These are phyloP conservation scores for Lasioglossum malachurum DNA, from an alignment of 2,888 invertebrate genomes.

Conservation along the genomic window DNA sequence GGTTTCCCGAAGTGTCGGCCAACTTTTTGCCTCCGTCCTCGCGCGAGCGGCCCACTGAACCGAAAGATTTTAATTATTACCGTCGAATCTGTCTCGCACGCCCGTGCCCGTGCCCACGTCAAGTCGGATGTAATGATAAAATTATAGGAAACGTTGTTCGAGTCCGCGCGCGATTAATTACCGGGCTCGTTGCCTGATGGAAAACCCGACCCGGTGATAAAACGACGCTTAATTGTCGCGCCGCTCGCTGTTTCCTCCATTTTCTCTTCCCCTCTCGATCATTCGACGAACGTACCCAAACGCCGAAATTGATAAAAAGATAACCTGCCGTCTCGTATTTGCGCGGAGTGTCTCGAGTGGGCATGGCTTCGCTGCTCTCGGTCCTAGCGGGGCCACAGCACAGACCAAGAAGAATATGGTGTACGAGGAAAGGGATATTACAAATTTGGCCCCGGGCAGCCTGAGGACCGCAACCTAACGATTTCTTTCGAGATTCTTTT, in stretches of 20 bases:
- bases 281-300: background rate
- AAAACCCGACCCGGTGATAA: conserved; percentile 23
- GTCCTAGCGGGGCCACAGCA: background rate
- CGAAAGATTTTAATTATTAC: conserved; percentile 78
- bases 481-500: background rate
- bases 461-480: background rate
- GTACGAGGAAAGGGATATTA: background rate
- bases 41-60: conserved; percentile 62
- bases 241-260: background rate
- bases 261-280: background rate
- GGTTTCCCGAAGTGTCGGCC: conserved; percentile 11
- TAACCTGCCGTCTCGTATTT: background rate
- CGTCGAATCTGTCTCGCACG: conserved; percentile 58
- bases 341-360: background rate
- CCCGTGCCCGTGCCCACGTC: conserved; percentile 46
- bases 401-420: too few relatives aligned
- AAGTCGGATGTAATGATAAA: conserved; percentile 63
- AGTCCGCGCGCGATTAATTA: conserved; percentile 62
- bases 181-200: background rate
- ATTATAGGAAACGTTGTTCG: conserved; percentile 65
- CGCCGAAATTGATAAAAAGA: background rate
- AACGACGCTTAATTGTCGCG: conserved; percentile 50
- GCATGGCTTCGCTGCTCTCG: background rate
- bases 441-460: background rate
- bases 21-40: conserved; percentile 6